Evolutionary conservation across 2,888 invertebrate genomes (phyloP).

Genomic region (Ceraclea dissimilis): DNA sequence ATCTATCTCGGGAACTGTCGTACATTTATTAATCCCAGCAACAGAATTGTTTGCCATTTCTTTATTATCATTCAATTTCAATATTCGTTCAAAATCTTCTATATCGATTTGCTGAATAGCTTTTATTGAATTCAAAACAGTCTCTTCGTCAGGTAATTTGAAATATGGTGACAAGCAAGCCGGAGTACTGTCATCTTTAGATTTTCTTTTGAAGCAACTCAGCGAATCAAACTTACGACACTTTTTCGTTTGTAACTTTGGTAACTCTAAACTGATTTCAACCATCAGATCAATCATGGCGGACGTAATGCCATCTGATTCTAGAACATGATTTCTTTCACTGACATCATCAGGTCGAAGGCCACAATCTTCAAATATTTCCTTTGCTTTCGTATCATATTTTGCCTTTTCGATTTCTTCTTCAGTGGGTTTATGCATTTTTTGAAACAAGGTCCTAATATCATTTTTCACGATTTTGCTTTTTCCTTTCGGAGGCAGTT

Average conservation of each 20-base stretch:
- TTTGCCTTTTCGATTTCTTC: slow-evolving; percentile 30
- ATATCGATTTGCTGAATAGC: neutral
- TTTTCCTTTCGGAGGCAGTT: slow-evolving; percentile 32
- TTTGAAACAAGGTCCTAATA: slow-evolving; percentile 49
- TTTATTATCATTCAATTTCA: neutral
- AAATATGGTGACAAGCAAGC: slow-evolving; percentile 4
- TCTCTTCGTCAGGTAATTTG: slow-evolving; percentile 3
- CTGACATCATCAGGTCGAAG: slow-evolving; percentile 35
- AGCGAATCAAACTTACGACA: no score
- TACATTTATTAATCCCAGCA: neutral
- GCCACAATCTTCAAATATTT: slow-evolving; percentile 38
- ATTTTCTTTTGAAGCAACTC: no score
- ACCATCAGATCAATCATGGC: slow-evolving; percentile 39
- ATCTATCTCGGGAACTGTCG: neutral
- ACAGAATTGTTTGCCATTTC: neutral
- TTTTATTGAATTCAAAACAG: slow-evolving; percentile 1
- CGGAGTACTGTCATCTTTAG: neutral
- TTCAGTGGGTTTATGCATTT: slow-evolving; percentile 37
- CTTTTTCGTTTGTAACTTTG: neutral
- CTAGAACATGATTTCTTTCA: slow-evolving; percentile 14
- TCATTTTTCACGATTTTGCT: slow-evolving; percentile 39
- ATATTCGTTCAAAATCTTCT: neutral
- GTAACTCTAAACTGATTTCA: slow-evolving; percentile 35
- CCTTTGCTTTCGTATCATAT: slow-evolving; percentile 32
- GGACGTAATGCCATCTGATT: slow-evolving; percentile 32